Percentiles rank a stretch among this genome's conserved stretches.
Evolutionary conservation across 2,797 vertebrate genomes (phyloP).

Genomic region (Cossypha polioptera): DNA sequence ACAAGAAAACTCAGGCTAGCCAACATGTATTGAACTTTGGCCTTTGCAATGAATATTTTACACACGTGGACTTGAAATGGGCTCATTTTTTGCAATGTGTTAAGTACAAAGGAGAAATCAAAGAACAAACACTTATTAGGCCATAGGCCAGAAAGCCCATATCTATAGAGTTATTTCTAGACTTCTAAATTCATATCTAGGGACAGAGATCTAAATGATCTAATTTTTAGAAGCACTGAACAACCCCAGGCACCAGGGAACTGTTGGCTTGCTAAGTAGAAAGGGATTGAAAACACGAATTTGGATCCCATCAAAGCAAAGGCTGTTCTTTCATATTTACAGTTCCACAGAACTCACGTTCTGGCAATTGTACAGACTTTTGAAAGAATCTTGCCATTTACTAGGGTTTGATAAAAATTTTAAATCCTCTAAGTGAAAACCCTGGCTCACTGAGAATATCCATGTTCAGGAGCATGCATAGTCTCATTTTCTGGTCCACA

Average conservation of each 20-base stretch:
- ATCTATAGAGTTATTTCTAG: not conserved
- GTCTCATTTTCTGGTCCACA: not conserved
- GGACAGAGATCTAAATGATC: not conserved
- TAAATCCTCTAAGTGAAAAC: not conserved
- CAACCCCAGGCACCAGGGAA: not conserved
- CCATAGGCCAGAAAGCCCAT: not conserved
- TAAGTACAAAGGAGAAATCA: not conserved
- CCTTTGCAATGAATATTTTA: not conserved
- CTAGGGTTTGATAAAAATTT: not conserved
- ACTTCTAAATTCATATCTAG: not conserved
- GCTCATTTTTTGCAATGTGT: not conserved
- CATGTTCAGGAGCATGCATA: not conserved
- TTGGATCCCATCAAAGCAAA: slow-evolving; percentile 34
- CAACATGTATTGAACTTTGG: not conserved
- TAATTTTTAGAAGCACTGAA: not conserved
- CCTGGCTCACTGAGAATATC: not conserved
- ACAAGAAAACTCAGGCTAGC: not conserved
- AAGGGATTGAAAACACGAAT: not conserved
- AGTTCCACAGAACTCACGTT: not conserved
- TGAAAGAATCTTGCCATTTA: not conserved
- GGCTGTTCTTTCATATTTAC: not conserved
- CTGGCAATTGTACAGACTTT: not conserved
- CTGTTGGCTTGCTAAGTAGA: not conserved
- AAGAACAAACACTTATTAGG: not conserved
- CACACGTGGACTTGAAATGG: not conserved